phyloP scores from a whole-genome alignment of 2,888 invertebrate genomes.

The Piscicola geometra region DNA sequence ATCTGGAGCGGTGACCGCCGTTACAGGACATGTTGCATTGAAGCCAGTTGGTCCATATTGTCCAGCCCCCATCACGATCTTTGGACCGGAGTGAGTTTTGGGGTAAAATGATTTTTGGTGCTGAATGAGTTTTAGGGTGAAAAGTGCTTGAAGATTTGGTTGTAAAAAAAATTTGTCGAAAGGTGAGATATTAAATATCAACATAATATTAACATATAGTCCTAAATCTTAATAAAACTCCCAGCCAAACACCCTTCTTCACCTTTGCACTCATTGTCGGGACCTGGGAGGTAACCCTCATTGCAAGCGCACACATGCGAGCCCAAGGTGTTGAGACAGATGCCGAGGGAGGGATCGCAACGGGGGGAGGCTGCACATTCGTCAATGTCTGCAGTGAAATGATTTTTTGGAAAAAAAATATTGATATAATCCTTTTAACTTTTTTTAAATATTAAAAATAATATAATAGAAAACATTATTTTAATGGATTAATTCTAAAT shows the following conservation, averaged over 20 bases:
- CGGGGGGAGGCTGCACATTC: conserved; percentile 25
- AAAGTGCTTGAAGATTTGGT: background rate
- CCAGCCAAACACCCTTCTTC: too few relatives aligned
- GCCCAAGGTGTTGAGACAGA: conserved; percentile 26
- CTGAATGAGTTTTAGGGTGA: background rate
- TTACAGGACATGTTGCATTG: conserved; percentile 35
- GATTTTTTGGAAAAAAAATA: too few relatives aligned
- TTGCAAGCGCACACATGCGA: conserved; percentile 25
- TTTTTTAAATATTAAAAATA: too few relatives aligned
- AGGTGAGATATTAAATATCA: background rate
- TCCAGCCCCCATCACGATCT: conserved; percentile 38
- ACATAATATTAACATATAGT: too few relatives aligned
- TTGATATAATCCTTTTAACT: too few relatives aligned
- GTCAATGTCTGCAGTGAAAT: conserved; percentile 26
- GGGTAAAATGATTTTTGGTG: background rate
- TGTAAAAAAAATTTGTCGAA: background rate
- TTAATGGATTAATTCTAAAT: too few relatives aligned
- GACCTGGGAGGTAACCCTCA: conserved; percentile 30
- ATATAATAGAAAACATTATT: too few relatives aligned
- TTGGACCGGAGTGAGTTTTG: background rate
- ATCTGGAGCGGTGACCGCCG: conserved; percentile 31
- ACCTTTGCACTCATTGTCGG: conserved; percentile 32
- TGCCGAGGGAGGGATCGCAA: conserved; percentile 24
- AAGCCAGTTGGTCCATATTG: conserved; percentile 36
- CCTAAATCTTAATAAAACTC: too few relatives aligned